These are phyloP conservation scores for Drosophila seguyi DNA, from an alignment of 1,140 invertebrate species.

Conservation along the genomic window DNA sequence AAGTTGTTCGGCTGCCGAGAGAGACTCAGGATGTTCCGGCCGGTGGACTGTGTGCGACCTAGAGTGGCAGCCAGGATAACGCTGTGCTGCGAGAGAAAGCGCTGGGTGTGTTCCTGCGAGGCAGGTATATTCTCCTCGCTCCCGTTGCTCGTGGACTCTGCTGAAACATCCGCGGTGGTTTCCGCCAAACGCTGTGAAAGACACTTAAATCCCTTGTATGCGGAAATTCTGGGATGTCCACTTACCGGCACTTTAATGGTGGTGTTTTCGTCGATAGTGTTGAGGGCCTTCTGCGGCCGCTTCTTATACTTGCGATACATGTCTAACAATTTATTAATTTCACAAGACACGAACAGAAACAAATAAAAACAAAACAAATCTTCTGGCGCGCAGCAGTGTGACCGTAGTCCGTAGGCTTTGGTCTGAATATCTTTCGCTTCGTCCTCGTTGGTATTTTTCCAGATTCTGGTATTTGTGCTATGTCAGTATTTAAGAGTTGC, in stretches of 20 bases:
- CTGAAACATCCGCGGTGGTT: constrained; percentile 41
- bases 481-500: not conserved
- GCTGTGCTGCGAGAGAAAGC: constrained; percentile 81
- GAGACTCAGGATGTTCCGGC: constrained; percentile 20
- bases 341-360: not conserved
- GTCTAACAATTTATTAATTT: not conserved
- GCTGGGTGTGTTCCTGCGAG: constrained; percentile 79
- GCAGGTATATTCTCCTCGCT: constrained; percentile 81
- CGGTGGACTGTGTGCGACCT: constrained; percentile 72
- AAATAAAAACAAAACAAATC: constrained; percentile 27
- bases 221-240: not conserved
- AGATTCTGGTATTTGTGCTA: not conserved
- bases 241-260: constrained; percentile 73
- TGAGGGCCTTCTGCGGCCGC: constrained; percentile 42
- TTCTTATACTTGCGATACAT: constrained; percentile 64
- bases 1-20: constrained; percentile 80
- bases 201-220: not conserved
- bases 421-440: not conserved
- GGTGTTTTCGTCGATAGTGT: constrained; percentile 74
- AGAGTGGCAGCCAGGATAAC: constrained; percentile 67
- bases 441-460: not conserved
- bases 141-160: constrained; percentile 21
- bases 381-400: constrained; percentile 10
- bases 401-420: not conserved
- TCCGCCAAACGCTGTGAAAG: constrained; percentile 38